Conservation (phyloP, 2,888 invertebrate genomes). For the Drosophila ochracea region DNA sequence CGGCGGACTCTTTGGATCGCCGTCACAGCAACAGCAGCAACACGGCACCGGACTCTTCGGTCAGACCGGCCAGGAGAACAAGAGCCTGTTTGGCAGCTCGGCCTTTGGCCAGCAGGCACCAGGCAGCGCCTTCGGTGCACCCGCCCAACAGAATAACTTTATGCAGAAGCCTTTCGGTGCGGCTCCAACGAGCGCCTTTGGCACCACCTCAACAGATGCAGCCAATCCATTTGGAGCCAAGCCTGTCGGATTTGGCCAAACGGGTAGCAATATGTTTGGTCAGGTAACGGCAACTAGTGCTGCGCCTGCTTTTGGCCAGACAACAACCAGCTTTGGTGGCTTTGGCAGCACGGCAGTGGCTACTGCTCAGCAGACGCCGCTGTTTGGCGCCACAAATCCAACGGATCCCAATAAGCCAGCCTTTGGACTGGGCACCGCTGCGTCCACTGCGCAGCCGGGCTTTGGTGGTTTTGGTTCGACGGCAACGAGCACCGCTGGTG, state of each 20-base stretch:
- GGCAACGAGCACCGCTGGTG: conserved; percentile 85
- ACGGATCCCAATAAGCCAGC: conserved; percentile 84
- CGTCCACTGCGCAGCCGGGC: conserved; percentile 77
- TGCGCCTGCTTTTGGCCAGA: conserved; percentile 85
- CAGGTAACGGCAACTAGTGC: conserved; percentile 87
- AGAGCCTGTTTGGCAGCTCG: conserved; percentile 86
- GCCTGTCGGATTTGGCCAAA: conserved; percentile 85
- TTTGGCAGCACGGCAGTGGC: conserved; percentile 83
- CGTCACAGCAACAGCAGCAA: conserved; percentile 85
- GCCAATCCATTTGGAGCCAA: conserved; percentile 84
- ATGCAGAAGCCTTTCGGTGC: conserved; percentile 89
- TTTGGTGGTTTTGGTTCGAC: conserved; percentile 84
- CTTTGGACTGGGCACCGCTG: conserved; percentile 80
- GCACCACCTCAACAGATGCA: conserved; percentile 74
- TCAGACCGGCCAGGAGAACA: conserved; percentile 86
- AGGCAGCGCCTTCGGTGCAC: conserved; percentile 86
- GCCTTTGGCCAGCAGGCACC: conserved; percentile 85
- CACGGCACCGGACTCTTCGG: conserved; percentile 86
- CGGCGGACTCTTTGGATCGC: conserved; percentile 86
- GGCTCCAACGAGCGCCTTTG: conserved; percentile 84
- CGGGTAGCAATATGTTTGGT: conserved; percentile 86
- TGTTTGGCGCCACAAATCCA: conserved; percentile 79
- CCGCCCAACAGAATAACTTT: conserved; percentile 87
- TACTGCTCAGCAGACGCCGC: conserved; percentile 68
- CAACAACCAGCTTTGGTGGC: conserved; percentile 82